Percentiles rank a stretch among this genome's conserved stretches.
Conservation (phyloP, 2,797 vertebrate genomes). For the Enteromius radiatus region DNA sequence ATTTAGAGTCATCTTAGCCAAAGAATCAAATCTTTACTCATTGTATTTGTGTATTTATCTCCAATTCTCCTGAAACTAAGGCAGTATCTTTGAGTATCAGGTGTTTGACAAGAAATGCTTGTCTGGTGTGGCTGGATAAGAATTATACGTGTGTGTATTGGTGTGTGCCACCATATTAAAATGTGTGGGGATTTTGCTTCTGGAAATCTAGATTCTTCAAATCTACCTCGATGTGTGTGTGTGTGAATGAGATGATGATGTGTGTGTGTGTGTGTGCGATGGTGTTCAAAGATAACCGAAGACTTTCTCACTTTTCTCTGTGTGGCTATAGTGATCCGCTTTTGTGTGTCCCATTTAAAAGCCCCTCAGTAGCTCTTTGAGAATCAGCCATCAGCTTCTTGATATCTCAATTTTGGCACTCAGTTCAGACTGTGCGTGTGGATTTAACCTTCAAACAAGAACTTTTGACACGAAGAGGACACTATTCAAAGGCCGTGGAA, state of each 20-base stretch:
- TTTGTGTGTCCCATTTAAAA: slow-evolving; percentile 8
- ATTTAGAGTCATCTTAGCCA: background rate
- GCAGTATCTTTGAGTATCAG: background rate
- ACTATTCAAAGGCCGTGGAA: background rate
- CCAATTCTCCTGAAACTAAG: background rate
- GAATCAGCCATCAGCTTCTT: slow-evolving; percentile 1
- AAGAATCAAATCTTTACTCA: slow-evolving; percentile 20
- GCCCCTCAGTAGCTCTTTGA: slow-evolving; percentile 13
- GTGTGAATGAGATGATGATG: slow-evolving; percentile 1
- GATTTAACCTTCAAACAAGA: slow-evolving; percentile 41
- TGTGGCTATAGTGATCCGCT: background rate
- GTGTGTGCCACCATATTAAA: background rate
- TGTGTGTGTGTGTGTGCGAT: slow-evolving; percentile 9
- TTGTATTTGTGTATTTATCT: background rate
- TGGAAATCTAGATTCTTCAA: slow-evolving; percentile 8
- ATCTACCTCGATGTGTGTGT: background rate
- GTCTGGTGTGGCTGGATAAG: slow-evolving; percentile 7
- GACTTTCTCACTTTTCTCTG: slow-evolving; percentile 21
- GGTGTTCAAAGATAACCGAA: slow-evolving; percentile 12
- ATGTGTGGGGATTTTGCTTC: slow-evolving; percentile 13
- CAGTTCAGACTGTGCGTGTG: background rate
- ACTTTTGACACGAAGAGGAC: background rate
- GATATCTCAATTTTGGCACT: slow-evolving; percentile 27
- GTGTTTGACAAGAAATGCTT: background rate
- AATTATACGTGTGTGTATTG: slow-evolving; percentile 12